phyloP scores from a whole-genome alignment of 2,797 vertebrate species.

The Liparis tanakae region DNA sequence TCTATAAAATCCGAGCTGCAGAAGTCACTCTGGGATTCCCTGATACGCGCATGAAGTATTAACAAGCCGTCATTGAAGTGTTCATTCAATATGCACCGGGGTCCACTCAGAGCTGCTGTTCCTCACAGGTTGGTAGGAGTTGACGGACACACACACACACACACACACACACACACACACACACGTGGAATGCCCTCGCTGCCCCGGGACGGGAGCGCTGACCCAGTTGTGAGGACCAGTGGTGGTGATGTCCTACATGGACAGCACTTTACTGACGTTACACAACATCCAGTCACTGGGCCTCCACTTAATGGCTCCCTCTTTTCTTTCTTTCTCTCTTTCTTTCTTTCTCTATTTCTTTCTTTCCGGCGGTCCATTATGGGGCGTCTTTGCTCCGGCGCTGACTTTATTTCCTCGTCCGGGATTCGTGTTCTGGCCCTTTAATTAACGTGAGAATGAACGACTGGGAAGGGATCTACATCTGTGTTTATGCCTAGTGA shows the following conservation, averaged over 20 bases:
- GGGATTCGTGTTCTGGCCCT: conserved; percentile 42
- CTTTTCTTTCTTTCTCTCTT: conserved; percentile 28
- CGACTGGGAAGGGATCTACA: conserved; percentile 25
- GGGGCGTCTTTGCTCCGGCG: conserved; percentile 52
- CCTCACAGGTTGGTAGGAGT: conserved; percentile 45
- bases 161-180: background rate
- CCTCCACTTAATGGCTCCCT: conserved; percentile 59
- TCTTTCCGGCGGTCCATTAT: conserved; percentile 61
- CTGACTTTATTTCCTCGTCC: conserved; percentile 57
- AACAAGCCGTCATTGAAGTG: conserved; percentile 71
- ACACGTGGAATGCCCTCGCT: conserved; percentile 59
- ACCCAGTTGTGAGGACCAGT: conserved; percentile 77
- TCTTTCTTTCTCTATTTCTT: conserved; percentile 24
- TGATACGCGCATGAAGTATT: conserved; percentile 76
- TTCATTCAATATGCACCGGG: conserved; percentile 67
- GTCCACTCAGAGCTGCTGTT: conserved; percentile 61
- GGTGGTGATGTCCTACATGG: conserved; percentile 77
- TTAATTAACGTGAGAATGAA: conserved; percentile 55
- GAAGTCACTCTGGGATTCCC: conserved; percentile 66
- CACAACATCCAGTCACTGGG: conserved; percentile 68
- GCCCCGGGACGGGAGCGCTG: conserved; percentile 71
- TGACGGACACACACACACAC: conserved; percentile 27
- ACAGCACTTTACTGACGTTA: conserved; percentile 69
- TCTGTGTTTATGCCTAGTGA: conserved; percentile 42
- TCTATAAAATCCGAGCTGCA: conserved; percentile 53